Evolutionary conservation across 2,113 vertebrate species (phyloP), one percentile per base, ranked within the genome.

Genomic region (Gobiocypris rarus): DNA sequence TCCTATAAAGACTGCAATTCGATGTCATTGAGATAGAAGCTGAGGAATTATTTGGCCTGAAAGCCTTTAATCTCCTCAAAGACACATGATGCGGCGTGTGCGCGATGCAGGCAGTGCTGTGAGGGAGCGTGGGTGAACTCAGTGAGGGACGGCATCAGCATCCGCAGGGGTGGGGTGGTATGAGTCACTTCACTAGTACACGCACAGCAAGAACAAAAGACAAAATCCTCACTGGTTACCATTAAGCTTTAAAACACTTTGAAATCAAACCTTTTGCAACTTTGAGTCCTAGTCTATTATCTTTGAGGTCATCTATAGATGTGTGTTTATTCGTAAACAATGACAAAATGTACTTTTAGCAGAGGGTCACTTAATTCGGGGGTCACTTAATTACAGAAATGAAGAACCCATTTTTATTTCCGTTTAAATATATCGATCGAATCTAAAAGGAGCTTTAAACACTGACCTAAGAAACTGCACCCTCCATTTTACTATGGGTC

Each of bases 171-270:
- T n/a, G 59, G 48, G 41, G 34, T 67, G 63, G 45, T 54, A 85
- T 86, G 87, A 89, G 69, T 89, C 89, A 90, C 84, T 83, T 54
- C 52, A 52, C 75, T 78, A 81, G 79, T 10, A 52, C 8, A 56
- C 48, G 15, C 31, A 28, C 71, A 54, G 22, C 48, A 75, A 65
- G 19, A 85, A 84, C 74, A 38, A 65, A 70, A 82, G 80, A 26
- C 31, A 17, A 52, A 67, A 54, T 81, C 63, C 22, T 54, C 28
- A 54, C 24, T n/a, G 6, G 4, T 38, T 71, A 70, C 41, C 9
- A 31, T 52, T 50, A 67, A 6, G 19, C 22, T 52, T 58, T 77
- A 58, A 79, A 22, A 38, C 19, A 38, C 63, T 11, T 3, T 70
- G 22, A 82, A 80, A 80, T 31, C 17, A 65, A 81, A 34, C 4